Evolutionary conservation across 2,113 vertebrate species (phyloP), one percentile per base, ranked within the genome.

Genomic region (Prionailurus viverrinus): DNA sequence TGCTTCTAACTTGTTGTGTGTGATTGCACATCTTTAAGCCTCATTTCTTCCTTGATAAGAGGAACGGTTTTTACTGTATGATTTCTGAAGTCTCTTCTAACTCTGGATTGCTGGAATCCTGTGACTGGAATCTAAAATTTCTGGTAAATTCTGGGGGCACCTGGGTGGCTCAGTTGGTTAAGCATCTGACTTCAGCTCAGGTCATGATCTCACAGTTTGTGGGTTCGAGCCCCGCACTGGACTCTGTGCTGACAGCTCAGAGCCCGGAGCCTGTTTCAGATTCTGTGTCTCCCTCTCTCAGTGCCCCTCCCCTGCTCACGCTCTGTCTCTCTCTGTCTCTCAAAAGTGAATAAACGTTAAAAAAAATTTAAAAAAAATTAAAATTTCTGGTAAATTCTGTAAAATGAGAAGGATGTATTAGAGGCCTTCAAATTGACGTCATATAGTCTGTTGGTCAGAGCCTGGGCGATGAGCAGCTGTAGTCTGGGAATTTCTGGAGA

Each of bases 371-470:
- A 58, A 58, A 51, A 51, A 51, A 51, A 51, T 51, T 91, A 73
- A 74, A 63, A 39, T 97, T 97, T 91, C 86, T 89, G 31, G 78
- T 41, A 76, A 97, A 53, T 86, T 94, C 80, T 96, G 21, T 51
- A 78, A 90, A 87, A 96, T 29, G n/a, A 55, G 61, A 87, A 63
- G 29, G 36, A 3, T 68, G 73, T 73, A 61, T 18, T 45, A 13
- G 8, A 95, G 51, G 69, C 14, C 79, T 93, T 91, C 23, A 4
- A 25, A 66, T 27, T 71, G 78, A 85, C 89, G n/a, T 90, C 41
- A 2, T 21, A 51, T 48, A 71, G 11, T 10, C 61, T 76, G 68
- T 36, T 48, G 68, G 18, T 76, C 69, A 58, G 51, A 65, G 9
- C 31, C 45, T 0, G 14, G 83, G 66, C 0, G 4, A 83, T 7